phyloP scores from a whole-genome alignment of 2,797 vertebrate species.

The Gila robusta region DNA sequence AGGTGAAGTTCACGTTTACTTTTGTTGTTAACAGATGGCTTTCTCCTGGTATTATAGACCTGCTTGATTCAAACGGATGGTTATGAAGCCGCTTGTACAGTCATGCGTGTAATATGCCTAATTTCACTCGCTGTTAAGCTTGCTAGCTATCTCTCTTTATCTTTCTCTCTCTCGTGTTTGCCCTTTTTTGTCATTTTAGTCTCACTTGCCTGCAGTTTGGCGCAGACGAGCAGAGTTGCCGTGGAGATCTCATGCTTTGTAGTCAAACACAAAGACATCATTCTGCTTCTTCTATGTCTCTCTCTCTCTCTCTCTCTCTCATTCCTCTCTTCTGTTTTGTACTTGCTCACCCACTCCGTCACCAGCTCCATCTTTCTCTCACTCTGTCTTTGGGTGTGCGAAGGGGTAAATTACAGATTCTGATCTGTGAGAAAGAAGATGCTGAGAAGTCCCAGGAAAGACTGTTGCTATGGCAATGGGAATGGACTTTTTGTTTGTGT shows the following conservation, averaged over 20 bases:
- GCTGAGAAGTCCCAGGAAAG: constrained; percentile 58
- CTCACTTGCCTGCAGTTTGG: constrained; percentile 49
- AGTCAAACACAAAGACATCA: constrained; percentile 77
- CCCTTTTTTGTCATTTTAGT: constrained; percentile 39
- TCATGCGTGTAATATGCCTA: constrained; percentile 37
- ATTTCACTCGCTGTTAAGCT: constrained; percentile 32
- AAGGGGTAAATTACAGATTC: constrained; percentile 61
- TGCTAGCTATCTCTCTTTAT: constrained; percentile 21
- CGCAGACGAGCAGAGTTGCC: constrained; percentile 68
- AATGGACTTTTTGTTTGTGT: constrained; percentile 47
- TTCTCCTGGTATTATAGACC: background rate
- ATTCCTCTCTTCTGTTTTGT: constrained; percentile 47
- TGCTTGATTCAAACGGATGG: background rate
- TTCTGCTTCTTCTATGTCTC: constrained; percentile 68
- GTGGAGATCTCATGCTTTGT: constrained; percentile 77
- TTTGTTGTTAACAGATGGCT: background rate
- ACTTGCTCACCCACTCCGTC: constrained; percentile 31
- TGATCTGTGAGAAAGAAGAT: constrained; percentile 62
- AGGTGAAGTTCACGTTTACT: background rate
- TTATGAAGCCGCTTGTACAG: constrained; percentile 13
- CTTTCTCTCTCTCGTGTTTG: constrained; percentile 20
- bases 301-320: constrained; percentile 68
- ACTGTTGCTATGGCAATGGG: constrained; percentile 63
- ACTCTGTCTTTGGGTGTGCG: background rate
- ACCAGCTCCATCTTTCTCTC: background rate